Base-by-base conservation (phyloP, 2,797 vertebrate genomes). In the Enteromius radiatus region DNA sequence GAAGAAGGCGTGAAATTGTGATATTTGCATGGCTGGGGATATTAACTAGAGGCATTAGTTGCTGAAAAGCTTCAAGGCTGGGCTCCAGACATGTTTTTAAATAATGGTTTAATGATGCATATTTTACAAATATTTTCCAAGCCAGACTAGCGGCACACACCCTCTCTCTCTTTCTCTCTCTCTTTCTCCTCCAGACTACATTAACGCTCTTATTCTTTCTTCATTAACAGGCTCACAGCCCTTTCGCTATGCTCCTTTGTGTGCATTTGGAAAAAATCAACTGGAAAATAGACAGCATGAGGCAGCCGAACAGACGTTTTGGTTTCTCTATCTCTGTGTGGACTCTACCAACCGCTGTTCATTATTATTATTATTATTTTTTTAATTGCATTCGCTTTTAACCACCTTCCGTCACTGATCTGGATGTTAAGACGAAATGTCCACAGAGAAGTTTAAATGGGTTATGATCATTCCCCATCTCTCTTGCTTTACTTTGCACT, bases 181-280 rank as follows among this genome's bases (percentile, higher is more conserved):
- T 82, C 84, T 80, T 76, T 89, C 89, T 89, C 89, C 88, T 87
- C 88, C 87, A 88, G 90, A 81, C 86, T 88, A 89, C 91, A 93
- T 95, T 92, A 92, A 92, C 86, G 81, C 80, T 88, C 86, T 91
- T 88, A 76, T 92, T 91, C 91, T 91, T 86, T 86, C 86, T 94
- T 95, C 92, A 94, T 95, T 94, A 94, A 88, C 91, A 90, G 90
- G 89, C 92, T 89, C 91, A 84, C 90, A 91, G 90, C 91, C 90
- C 93, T 94, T 95, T 95, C 91, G 92, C 89, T 83, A 91, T 83
- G 89, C 91, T 91, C 68, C 84, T 89, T 88, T 89, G 89, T 93
- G 91, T 91, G 90, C 87, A 86, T 91, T 92, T 93, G 86, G 88
- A 90, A 90, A 93, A 92, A 94, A 94, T 92, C 91, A 93, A 92